Percentiles rank a stretch among this genome's conserved stretches.
phyloP scores from a whole-genome alignment of 2,113 vertebrate species.

The Lipotes vexillifer region DNA sequence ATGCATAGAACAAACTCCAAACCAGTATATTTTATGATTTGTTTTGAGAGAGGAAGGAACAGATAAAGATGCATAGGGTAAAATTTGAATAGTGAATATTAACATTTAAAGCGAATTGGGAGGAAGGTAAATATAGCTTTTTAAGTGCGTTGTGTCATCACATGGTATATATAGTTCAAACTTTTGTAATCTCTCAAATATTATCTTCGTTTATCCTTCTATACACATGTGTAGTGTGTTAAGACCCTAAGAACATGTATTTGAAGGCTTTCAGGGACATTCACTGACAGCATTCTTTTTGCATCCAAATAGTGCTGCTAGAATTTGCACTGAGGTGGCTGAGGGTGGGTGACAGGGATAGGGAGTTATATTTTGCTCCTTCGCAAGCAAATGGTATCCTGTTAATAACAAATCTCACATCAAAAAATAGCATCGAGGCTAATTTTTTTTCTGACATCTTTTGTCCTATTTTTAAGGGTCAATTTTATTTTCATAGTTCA shows the following conservation, averaged over 20 bases:
- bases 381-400: neutral
- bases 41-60: conserved; percentile 55
- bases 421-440: neutral
- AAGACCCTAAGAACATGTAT: conserved; percentile 48
- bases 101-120: conserved; percentile 65
- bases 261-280: conserved; percentile 38
- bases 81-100: conserved; percentile 60
- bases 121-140: conserved; percentile 74
- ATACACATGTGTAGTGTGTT: conserved; percentile 66
- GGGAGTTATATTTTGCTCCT: neutral
- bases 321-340: neutral
- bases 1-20: conserved; percentile 78
- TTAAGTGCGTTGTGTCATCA: conserved; percentile 73
- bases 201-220: conserved; percentile 51
- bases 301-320: conserved; percentile 51
- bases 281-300: conserved; percentile 36
- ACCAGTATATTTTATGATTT: conserved; percentile 62
- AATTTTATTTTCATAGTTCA: conserved; percentile 40
- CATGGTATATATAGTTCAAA: conserved; percentile 71
- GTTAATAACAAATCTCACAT: neutral
- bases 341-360: neutral
- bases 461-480: conserved; percentile 32
- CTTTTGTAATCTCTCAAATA: conserved; percentile 66
- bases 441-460: conserved; percentile 12
- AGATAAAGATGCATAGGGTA: conserved; percentile 46